Evolutionary conservation across 2,888 invertebrate genomes (phyloP).

Genomic region (Agrochola lychnidis): DNA sequence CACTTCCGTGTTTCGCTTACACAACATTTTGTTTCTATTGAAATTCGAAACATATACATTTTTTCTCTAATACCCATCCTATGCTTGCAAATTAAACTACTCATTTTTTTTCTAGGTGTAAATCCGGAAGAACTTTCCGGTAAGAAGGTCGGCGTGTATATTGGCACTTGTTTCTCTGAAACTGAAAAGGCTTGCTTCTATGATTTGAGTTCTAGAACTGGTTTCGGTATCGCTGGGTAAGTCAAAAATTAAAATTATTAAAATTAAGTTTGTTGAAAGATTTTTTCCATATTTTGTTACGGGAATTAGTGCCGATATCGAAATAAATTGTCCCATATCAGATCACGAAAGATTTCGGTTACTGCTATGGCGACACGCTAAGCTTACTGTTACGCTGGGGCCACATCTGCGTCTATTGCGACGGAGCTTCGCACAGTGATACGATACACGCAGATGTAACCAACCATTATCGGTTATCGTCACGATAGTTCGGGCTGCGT

Average conservation of each 20-base stretch:
- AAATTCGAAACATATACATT: neutral
- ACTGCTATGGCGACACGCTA: neutral
- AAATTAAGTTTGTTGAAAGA: neutral
- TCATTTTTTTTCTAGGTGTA: constrained; percentile 78
- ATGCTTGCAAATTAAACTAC: neutral
- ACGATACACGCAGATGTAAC: too few species aligned
- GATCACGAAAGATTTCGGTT: neutral
- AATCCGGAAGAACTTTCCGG: constrained; percentile 91
- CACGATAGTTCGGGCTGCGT: too few species aligned
- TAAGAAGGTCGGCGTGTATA: constrained; percentile 87
- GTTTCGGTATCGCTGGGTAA: constrained; percentile 79
- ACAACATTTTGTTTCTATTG: neutral
- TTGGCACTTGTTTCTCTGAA: constrained; percentile 90
- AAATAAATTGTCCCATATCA: neutral
- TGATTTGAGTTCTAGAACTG: constrained; percentile 60
- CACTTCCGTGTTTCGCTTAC: neutral
- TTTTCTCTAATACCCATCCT: neutral
- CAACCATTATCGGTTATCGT: too few species aligned
- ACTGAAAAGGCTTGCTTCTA: constrained; percentile 89
- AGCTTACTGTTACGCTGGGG: neutral
- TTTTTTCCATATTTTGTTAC: neutral
- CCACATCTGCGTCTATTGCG: too few species aligned
- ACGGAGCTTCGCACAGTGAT: too few species aligned
- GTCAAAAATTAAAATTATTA: neutral
- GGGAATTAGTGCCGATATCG: neutral